Evolutionary conservation across 2,113 vertebrate species (phyloP).

Genomic region (Amblyornis subalaris): DNA sequence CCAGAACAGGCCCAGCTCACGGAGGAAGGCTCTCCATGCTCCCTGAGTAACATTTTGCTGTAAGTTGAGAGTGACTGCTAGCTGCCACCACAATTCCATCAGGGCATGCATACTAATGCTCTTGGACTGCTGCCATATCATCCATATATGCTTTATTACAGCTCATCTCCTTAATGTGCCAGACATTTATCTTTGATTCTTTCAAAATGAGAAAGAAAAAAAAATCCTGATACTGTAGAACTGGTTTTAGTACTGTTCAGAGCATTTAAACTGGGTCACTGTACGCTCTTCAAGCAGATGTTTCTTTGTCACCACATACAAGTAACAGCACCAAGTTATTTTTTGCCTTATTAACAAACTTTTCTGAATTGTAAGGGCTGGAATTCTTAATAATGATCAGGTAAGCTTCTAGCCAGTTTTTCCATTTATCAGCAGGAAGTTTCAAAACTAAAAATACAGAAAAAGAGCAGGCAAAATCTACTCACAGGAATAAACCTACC

Average conservation of each 20-base stretch:
- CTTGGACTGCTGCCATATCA: conserved; percentile 43
- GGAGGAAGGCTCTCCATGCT: background rate
- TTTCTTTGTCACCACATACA: background rate
- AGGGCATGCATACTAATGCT: conserved; percentile 9
- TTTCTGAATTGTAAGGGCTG: background rate
- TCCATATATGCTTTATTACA: conserved; percentile 40
- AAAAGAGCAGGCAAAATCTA: background rate
- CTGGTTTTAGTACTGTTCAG: background rate
- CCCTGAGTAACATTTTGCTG: background rate
- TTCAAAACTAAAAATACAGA: background rate
- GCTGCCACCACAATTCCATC: background rate
- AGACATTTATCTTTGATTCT: conserved; percentile 49
- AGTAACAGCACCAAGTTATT: background rate
- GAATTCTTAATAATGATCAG: background rate
- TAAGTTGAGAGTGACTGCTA: conserved; percentile 1
- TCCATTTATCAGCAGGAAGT: background rate
- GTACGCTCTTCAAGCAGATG: conserved; percentile 12
- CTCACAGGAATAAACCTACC: background rate
- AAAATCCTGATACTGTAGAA: background rate
- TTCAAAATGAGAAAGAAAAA: conserved; percentile 8
- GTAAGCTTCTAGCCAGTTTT: background rate
- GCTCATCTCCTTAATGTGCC: conserved; percentile 39
- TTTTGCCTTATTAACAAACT: background rate
- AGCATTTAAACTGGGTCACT: background rate
- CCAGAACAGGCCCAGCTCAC: background rate